phyloP scores from a whole-genome alignment of 2,113 vertebrate species.

The Mugil cephalus region DNA sequence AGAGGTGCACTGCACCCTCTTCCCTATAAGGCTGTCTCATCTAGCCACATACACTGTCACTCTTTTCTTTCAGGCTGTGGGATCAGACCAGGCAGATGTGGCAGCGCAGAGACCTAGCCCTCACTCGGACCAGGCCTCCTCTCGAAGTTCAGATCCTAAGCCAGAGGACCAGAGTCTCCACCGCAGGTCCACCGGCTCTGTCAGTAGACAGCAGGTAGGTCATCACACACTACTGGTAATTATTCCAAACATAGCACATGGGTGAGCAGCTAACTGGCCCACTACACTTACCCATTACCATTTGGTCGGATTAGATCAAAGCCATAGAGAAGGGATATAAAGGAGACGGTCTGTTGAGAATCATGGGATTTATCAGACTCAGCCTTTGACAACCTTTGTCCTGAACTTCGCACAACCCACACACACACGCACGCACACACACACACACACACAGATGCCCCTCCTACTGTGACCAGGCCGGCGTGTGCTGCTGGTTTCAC shows the following conservation, averaged over 20 bases:
- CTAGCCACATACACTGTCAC: neutral
- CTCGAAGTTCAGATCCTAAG: conserved; percentile 36
- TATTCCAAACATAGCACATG: conserved; percentile 51
- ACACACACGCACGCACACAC: conserved; percentile 47
- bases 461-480: conserved; percentile 76
- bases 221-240: conserved; percentile 32
- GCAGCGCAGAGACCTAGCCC: conserved; percentile 21
- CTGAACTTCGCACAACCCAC: conserved; percentile 58
- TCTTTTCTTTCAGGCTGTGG: conserved; percentile 45
- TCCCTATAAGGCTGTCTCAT: neutral
- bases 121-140: conserved; percentile 40
- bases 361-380: conserved; percentile 79
- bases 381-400: conserved; percentile 72
- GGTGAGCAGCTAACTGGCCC: conserved; percentile 48
- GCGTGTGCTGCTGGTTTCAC: conserved; percentile 82
- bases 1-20: too few species aligned
- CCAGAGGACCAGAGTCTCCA: conserved; percentile 53
- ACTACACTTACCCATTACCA: conserved; percentile 33
- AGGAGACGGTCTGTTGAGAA: conserved; percentile 64
- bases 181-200: conserved; percentile 41
- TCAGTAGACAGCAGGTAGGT: conserved; percentile 70
- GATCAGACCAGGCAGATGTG: conserved; percentile 34
- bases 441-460: conserved; percentile 49
- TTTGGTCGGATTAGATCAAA: conserved; percentile 72
- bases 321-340: conserved; percentile 54